Conservation (phyloP, 2,113 vertebrate genomes). For the Patagioenas fasciata region DNA sequence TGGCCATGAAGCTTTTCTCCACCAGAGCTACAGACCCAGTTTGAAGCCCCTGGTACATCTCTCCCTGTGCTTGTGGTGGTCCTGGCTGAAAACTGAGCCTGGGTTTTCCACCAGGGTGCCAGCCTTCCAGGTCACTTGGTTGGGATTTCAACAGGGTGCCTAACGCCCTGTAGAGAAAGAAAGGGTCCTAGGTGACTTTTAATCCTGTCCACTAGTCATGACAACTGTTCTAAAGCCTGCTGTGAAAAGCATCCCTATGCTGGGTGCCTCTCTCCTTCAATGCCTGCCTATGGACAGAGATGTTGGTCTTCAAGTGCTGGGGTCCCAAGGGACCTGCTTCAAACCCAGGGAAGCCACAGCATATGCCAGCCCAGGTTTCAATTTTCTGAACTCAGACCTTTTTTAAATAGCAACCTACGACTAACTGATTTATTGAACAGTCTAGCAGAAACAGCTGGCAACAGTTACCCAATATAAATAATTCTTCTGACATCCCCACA, state of each 20-base stretch:
- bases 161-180: not conserved
- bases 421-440: not conserved
- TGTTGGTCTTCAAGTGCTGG: rapidly evolving
- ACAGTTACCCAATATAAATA: not conserved
- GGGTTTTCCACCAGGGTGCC: rapidly evolving
- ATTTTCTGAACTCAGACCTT: not conserved
- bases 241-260: rapidly evolving
- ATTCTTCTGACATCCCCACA: not conserved
- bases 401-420: not conserved
- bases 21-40: not conserved
- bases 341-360: not conserved
- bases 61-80: not conserved
- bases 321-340: not conserved
- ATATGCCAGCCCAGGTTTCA: not conserved
- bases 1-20: not conserved
- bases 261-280: rapidly evolving
- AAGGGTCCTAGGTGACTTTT: not conserved
- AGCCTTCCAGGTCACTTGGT: not conserved
- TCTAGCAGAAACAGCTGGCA: not conserved
- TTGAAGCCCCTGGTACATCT: rapidly evolving
- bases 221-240: rapidly evolving
- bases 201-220: not conserved
- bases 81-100: not conserved
- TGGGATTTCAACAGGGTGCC: not conserved
- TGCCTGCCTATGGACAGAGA: not conserved